Percentiles rank a stretch among this genome's conserved stretches.
These are phyloP conservation scores for Poeciliopsis presidionis DNA, from an alignment of 2,797 vertebrate genomes.

Conservation along the genomic window DNA sequence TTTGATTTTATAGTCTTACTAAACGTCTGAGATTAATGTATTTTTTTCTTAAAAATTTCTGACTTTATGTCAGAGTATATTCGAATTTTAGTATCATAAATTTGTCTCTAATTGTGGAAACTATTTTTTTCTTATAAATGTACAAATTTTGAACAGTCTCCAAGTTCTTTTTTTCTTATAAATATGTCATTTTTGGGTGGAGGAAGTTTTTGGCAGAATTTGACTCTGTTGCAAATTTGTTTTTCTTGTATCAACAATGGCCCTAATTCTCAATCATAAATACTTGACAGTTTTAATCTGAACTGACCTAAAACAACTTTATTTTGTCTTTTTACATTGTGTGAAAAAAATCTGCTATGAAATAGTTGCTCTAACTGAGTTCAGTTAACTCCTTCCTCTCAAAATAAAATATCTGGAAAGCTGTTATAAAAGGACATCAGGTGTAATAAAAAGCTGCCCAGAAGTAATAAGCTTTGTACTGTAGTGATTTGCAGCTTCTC, in stretches of 20 bases:
- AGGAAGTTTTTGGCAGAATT: not conserved
- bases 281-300: not conserved
- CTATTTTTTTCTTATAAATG: not conserved
- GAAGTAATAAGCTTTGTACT: not conserved
- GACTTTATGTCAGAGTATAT: too few relatives aligned
- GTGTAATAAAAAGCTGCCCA: not conserved
- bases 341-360: not conserved
- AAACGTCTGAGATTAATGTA: too few relatives aligned
- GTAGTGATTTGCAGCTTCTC: not conserved
- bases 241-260: not conserved
- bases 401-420: conserved; percentile 9
- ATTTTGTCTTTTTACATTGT: not conserved
- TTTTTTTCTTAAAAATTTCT: too few relatives aligned
- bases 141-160: not conserved
- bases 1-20: too few relatives aligned
- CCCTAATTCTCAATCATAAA: not conserved
- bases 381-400: not conserved
- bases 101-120: too few relatives aligned
- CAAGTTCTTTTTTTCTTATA: not conserved
- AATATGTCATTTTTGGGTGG: not conserved
- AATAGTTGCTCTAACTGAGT: not conserved
- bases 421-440: not conserved
- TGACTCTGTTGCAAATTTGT: not conserved
- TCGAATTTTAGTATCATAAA: too few relatives aligned
- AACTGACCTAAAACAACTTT: not conserved